phyloP scores from a whole-genome alignment of 2,888 invertebrate genomes.

The Volucella zonaria region DNA sequence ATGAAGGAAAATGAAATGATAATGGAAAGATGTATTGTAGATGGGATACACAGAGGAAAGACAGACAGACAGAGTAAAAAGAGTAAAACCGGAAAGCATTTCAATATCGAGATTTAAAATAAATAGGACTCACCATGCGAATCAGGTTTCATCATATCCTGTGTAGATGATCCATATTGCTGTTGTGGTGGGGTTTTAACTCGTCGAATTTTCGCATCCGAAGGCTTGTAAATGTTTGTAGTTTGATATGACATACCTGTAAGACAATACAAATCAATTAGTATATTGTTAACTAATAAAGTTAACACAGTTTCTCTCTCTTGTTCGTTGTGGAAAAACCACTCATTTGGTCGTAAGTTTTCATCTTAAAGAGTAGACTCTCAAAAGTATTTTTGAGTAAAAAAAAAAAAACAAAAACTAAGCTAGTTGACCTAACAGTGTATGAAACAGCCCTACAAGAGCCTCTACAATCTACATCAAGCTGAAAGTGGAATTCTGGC shows the following conservation, averaged over 20 bases:
- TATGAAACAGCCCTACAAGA: too few species aligned
- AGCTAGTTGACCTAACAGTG: too few species aligned
- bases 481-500: too few species aligned
- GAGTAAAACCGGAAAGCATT: slow-evolving; percentile 64
- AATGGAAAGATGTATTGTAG: slow-evolving; percentile 39
- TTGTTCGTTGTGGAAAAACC: too few species aligned
- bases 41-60: slow-evolving; percentile 42
- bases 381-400: too few species aligned
- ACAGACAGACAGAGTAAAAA: slow-evolving; percentile 44
- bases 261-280: slow-evolving; percentile 69
- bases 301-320: not conserved
- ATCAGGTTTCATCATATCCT: slow-evolving; percentile 79
- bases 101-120: slow-evolving; percentile 51
- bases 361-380: too few species aligned
- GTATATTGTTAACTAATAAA: slow-evolving; percentile 46
- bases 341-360: too few species aligned
- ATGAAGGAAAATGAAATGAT: slow-evolving; percentile 22
- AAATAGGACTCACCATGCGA: slow-evolving; percentile 78
- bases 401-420: too few species aligned
- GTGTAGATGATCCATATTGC: slow-evolving; percentile 64
- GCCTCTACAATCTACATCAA: too few species aligned
- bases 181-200: slow-evolving; percentile 78
- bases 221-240: slow-evolving; percentile 80
- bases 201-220: slow-evolving; percentile 81
- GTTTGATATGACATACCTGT: slow-evolving; percentile 78